These are phyloP conservation scores for Pristionchus exspectatus DNA, from an alignment of 2,888 invertebrate species.

Conservation along the genomic window DNA sequence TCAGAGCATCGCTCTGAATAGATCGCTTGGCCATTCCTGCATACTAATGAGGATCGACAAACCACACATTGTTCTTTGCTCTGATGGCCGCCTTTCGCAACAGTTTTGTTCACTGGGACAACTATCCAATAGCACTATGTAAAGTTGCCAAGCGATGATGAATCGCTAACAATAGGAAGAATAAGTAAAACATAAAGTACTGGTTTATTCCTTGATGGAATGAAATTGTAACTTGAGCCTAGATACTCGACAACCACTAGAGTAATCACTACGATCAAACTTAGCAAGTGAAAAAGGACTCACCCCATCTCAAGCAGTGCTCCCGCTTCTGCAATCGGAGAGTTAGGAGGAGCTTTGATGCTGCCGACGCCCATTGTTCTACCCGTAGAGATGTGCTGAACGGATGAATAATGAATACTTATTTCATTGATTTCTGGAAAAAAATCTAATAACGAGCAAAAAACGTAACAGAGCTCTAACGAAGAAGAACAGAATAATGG, in stretches of 20 bases:
- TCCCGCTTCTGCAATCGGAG: neutral
- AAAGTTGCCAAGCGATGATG: neutral
- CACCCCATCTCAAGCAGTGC: neutral
- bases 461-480: too few relatives aligned
- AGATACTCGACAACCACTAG: neutral
- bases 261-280: too few relatives aligned
- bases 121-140: neutral
- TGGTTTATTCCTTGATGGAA: neutral
- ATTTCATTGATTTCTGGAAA: too few relatives aligned
- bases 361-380: neutral
- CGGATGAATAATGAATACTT: neutral
- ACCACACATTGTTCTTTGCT: neutral
- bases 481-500: too few relatives aligned
- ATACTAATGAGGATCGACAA: neutral
- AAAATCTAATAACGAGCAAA: neutral
- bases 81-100: neutral
- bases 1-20: neutral
- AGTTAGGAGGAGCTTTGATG: neutral
- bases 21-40: constrained; percentile 22
- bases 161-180: too few relatives aligned
- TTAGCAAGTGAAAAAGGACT: neutral
- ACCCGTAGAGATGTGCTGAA: neutral
- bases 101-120: neutral
- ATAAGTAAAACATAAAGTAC: too few relatives aligned
- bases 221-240: neutral